Evolutionary conservation across 2,113 vertebrate genomes (phyloP).

Genomic region (Oryzias melastigma): DNA sequence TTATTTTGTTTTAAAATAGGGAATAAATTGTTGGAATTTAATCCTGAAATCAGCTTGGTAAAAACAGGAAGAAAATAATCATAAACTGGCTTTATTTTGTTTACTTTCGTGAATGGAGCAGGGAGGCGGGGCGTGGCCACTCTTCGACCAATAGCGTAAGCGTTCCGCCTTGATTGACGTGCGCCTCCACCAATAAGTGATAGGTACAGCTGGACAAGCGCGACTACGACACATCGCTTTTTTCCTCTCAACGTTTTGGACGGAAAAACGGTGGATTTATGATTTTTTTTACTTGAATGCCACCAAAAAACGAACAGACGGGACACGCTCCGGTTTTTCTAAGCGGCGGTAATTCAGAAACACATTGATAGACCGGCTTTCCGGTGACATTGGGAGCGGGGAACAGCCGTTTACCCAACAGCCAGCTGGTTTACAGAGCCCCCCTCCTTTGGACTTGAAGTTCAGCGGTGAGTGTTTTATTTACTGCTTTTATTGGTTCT

Average conservation of each 20-base stretch:
- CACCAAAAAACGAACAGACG: constrained; percentile 9
- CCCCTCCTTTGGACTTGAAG: constrained; percentile 42
- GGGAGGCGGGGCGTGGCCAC: background rate
- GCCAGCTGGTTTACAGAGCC: constrained; percentile 48
- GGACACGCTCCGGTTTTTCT: background rate
- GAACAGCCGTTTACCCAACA: constrained; percentile 24
- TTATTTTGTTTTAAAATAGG: no score
- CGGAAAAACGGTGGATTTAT: constrained; percentile 30
- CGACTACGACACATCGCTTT: constrained; percentile 36
- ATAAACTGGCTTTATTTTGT: constrained; percentile 39
- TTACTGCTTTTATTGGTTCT: constrained; percentile 16
- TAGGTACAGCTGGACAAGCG: constrained; percentile 41
- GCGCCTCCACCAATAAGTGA: constrained; percentile 35
- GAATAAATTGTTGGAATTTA: no score
- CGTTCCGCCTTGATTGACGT: constrained; percentile 14
- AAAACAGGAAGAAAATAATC: no score
- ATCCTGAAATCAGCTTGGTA: no score
- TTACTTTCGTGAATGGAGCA: constrained; percentile 50
- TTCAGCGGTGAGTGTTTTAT: constrained; percentile 66
- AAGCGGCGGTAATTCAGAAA: background rate
- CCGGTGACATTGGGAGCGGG: constrained; percentile 24
- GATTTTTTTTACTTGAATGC: background rate
- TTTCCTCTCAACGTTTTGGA: constrained; percentile 10
- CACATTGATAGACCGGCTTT: constrained; percentile 6
- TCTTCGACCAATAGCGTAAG: constrained; percentile 27